Base-by-base conservation (phyloP, 2,797 vertebrate genomes). In the Antrozous pallidus region DNA sequence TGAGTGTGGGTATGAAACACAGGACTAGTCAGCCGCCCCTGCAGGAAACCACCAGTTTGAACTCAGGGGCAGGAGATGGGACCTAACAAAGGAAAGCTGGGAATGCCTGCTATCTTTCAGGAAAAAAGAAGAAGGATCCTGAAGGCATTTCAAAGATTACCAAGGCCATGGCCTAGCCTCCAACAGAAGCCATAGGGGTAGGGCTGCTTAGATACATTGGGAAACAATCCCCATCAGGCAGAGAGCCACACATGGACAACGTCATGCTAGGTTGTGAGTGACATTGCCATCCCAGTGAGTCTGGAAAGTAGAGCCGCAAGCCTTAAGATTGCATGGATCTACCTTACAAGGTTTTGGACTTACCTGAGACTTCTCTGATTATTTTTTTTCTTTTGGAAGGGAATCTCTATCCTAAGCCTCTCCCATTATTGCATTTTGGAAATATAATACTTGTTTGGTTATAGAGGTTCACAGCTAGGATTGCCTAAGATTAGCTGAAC, bases 151-250 rank as follows among this genome's bases (percentile, higher is more conserved):
- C 42, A 11, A 63, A 70, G 28, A 70, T 42, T 4, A 0, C 16
- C 33, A 63, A 24, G 51, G 22, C 4, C 8, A 10, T 40, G 36
- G 28, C 31, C 42, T 84, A 4, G 12, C 40, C 38, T 69, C 38
- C 33, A 22, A 9, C 11, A 71, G 71, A 36, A 63, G 51, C 13
- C 63, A 3, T 20, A 3, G 6, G 6, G 10, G 3, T 16, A 69
- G 71, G 22, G 40, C 6, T 33, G 22, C 78, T 33, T 42, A 22
- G 70, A 74, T 22, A 6, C n/a, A 13, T 5, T 1, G n/a, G 54
- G 56, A 14, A 0, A 0, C 38, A 22, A 5, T 38, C 18, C 18
- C 5, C 1, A 5, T n/a, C 2, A 3, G 31, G n/a, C 28, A 61
- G n/a, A 77, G 26, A 6, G 13, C 47, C 3, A 1, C 4, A 28